phyloP scores from a whole-genome alignment of 1,140 invertebrate species.

The Rhizoglyphus robini region DNA sequence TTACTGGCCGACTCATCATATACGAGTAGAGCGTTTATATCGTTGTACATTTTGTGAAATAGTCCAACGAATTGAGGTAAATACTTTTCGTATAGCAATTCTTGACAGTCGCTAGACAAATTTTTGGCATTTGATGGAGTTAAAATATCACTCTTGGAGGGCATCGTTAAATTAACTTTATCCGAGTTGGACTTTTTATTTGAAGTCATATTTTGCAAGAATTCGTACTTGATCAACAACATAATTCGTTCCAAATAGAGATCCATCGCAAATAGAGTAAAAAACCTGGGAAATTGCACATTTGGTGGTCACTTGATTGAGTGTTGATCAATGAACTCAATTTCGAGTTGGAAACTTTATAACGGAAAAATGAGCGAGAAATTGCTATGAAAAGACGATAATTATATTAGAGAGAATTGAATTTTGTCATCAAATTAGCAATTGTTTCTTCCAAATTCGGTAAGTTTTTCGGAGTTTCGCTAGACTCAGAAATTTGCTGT shows the following conservation, averaged over 20 bases:
- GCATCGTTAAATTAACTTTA: neutral
- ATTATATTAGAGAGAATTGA: neutral
- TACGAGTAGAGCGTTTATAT: neutral
- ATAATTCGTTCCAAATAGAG: constrained; percentile 1
- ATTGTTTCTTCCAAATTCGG: neutral
- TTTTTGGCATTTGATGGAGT: neutral
- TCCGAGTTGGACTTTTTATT: neutral
- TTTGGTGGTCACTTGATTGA: neutral
- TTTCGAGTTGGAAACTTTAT: neutral
- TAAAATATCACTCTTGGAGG: neutral
- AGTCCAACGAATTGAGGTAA: neutral
- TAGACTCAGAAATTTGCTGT: neutral
- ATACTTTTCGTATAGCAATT: constrained; percentile 1
- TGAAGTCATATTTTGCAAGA: neutral
- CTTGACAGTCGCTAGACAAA: neutral
- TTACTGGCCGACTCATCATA: neutral
- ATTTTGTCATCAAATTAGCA: neutral
- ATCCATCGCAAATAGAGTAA: constrained; percentile 2
- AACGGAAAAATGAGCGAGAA: neutral
- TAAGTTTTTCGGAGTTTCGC: neutral
- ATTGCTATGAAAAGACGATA: constrained; percentile 1
- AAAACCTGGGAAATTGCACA: constrained; percentile 12
- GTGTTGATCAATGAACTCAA: neutral
- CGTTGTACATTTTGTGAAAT: constrained; percentile 3
- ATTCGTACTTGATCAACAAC: neutral